Conservation (phyloP, 2,888 invertebrate genomes). For the Peribatodes rhomboidaria region DNA sequence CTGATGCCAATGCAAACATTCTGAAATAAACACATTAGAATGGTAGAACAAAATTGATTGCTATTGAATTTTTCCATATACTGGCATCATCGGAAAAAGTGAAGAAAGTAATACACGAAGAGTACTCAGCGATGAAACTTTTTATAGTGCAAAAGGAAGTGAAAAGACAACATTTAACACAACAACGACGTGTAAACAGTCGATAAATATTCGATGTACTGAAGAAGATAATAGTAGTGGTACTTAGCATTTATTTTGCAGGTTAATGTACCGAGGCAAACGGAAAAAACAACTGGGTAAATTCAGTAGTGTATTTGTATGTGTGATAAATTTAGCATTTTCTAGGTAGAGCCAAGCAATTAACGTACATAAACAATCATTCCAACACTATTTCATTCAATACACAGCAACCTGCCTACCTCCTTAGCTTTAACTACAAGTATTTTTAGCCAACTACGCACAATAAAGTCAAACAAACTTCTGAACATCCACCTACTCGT, state of each 20-base stretch:
- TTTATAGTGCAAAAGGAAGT: constrained; percentile 6
- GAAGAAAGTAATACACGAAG: not conserved
- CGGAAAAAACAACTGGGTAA: constrained; percentile 12
- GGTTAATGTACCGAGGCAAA: constrained; percentile 12
- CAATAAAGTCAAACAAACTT: constrained; percentile 43
- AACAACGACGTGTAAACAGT: constrained; percentile 7
- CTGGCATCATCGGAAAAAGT: not conserved
- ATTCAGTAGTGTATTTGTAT: not conserved
- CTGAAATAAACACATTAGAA: constrained; percentile 24
- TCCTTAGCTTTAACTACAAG: constrained; percentile 38
- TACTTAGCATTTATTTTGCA: constrained; percentile 22
- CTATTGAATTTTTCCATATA: not conserved
- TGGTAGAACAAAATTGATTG: constrained; percentile 5
- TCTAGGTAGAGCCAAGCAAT: constrained; percentile 10
- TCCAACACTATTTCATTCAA: constrained; percentile 28
- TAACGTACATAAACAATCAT: constrained; percentile 10
- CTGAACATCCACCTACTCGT: constrained; percentile 34
- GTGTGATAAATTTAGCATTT: constrained; percentile 15
- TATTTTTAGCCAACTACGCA: constrained; percentile 45
- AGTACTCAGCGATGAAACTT: constrained; percentile 3
- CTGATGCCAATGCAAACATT: constrained; percentile 24
- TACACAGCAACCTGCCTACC: constrained; percentile 33
- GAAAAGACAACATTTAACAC: constrained; percentile 13
- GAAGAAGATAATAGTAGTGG: constrained; percentile 2
- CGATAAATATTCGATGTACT: not conserved